Percentiles rank a stretch among this genome's conserved stretches.
Evolutionary conservation across 2,113 vertebrate genomes (phyloP).

Genomic region (Pangasianodon hypophthalmus): DNA sequence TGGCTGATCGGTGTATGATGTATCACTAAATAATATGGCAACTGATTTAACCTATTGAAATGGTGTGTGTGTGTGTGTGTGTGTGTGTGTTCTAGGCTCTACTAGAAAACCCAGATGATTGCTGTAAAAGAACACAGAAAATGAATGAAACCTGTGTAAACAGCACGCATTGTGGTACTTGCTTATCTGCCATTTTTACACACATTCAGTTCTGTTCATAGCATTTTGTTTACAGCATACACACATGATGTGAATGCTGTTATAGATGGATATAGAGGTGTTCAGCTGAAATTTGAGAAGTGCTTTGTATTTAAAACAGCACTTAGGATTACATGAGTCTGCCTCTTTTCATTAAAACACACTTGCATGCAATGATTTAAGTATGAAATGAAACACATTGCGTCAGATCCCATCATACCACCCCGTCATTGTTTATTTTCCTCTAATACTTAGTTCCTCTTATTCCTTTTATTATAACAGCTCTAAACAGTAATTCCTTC

Average conservation of each 20-base stretch:
- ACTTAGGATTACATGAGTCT: neutral
- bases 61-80: slow-evolving; percentile 12
- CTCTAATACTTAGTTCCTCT: neutral
- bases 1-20: slow-evolving; percentile 30
- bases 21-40: neutral
- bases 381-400: neutral
- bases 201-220: neutral
- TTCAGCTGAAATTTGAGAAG: neutral
- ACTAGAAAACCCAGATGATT: slow-evolving; percentile 72
- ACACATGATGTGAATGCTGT: neutral
- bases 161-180: slow-evolving; percentile 75
- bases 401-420: neutral
- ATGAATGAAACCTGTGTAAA: slow-evolving; percentile 80
- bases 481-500: neutral
- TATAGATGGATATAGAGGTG: neutral
- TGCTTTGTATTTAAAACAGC: neutral
- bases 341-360: neutral
- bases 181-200: neutral
- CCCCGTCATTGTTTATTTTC: neutral
- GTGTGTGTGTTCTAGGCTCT: slow-evolving; percentile 63
- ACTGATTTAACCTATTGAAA: neutral
- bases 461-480: neutral
- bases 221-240: neutral
- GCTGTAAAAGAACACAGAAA: slow-evolving; percentile 78
- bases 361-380: neutral